Evolutionary conservation across 2,888 invertebrate genomes (phyloP).

Genomic region (Agonopterix arenella): DNA sequence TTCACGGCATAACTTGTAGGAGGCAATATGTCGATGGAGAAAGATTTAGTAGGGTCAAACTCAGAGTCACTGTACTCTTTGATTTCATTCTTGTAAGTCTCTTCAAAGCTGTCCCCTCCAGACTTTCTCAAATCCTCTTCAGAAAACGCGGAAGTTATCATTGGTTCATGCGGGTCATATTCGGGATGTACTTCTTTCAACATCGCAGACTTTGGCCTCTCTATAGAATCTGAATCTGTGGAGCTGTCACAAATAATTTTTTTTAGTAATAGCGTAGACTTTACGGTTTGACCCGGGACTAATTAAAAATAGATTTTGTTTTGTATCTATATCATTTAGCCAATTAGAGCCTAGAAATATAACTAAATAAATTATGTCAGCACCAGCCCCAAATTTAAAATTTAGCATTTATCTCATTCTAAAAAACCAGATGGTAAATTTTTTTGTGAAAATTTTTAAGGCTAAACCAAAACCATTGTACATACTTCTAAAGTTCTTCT

Average conservation of each 20-base stretch:
- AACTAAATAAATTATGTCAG: too few species aligned
- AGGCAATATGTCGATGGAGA: constrained; percentile 42
- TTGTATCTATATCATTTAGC: too few species aligned
- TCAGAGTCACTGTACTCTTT: constrained; percentile 37
- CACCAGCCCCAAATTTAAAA: too few species aligned
- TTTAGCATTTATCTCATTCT: too few species aligned
- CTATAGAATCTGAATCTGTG: constrained; percentile 65
- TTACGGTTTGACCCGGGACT: too few species aligned
- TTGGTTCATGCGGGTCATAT: constrained; percentile 69
- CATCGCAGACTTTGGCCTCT: constrained; percentile 67
- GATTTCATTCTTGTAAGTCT: constrained; percentile 49
- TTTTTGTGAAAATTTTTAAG: too few species aligned
- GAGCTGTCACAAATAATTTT: constrained; percentile 37
- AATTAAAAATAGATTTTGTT: too few species aligned
- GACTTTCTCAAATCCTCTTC: constrained; percentile 66
- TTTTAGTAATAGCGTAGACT: not conserved
- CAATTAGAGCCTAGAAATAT: too few species aligned
- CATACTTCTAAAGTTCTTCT: too few species aligned
- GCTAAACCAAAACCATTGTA: too few species aligned
- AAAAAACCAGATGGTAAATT: too few species aligned
- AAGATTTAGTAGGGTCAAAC: constrained; percentile 48
- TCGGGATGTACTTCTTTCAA: constrained; percentile 64
- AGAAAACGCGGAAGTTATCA: constrained; percentile 70
- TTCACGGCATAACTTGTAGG: constrained; percentile 31
- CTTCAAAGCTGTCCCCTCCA: constrained; percentile 58